Percentiles rank a stretch among this genome's conserved stretches.
Evolutionary conservation across 2,113 vertebrate genomes (phyloP).

Genomic region (Cynoglossus semilaevis): DNA sequence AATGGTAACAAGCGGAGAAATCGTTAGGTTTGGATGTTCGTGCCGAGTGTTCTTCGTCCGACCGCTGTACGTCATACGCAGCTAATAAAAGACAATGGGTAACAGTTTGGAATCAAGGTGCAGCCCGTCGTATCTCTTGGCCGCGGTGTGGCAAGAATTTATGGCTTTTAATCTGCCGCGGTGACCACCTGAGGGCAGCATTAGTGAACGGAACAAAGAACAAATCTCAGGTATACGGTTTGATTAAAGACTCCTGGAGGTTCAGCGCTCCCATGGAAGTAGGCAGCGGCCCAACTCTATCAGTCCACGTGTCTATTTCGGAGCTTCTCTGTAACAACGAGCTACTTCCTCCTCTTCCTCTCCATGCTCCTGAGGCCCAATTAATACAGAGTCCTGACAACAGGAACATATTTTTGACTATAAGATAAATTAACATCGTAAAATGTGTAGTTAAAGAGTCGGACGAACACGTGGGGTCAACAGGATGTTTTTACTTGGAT

Average conservation of each 20-base stretch:
- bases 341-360: background rate
- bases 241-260: constrained; percentile 1
- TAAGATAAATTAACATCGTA: no score
- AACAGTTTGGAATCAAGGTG: background rate
- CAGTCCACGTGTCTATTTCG: background rate
- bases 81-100: background rate
- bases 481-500: no score
- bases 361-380: constrained; percentile 24
- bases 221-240: background rate
- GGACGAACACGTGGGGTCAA: no score
- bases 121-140: background rate
- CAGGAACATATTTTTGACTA: background rate
- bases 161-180: background rate
- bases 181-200: background rate
- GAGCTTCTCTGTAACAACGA: constrained; percentile 1
- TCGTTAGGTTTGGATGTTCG: no score
- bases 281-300: background rate
- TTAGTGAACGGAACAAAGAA: background rate
- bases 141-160: background rate
- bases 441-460: no score
- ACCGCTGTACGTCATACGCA: background rate
- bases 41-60: background rate
- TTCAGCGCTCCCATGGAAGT: background rate
- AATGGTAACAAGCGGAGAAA: no score
- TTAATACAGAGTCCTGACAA: constrained; percentile 3